Evolutionary conservation across 2,797 vertebrate species (phyloP).

Genomic region (Coendou prehensilis): DNA sequence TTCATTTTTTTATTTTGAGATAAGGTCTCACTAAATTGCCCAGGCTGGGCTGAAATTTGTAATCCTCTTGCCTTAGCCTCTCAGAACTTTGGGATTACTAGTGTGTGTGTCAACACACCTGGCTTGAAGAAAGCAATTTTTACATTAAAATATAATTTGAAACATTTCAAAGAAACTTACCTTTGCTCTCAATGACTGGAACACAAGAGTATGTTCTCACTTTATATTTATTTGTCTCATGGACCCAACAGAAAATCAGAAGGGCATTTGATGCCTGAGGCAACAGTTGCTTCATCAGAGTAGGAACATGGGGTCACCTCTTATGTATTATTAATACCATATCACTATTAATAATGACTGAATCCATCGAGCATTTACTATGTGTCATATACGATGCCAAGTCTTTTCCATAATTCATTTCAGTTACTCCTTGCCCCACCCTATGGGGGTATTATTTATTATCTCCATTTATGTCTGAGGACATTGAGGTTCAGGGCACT

Average conservation of each 20-base stretch:
- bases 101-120: background rate
- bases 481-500: background rate
- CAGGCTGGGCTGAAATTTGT: background rate
- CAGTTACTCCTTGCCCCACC: background rate
- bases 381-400: background rate
- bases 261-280: background rate
- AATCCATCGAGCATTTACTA: constrained; percentile 22
- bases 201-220: background rate
- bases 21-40: background rate
- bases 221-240: constrained; percentile 20
- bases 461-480: constrained; percentile 8
- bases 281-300: background rate
- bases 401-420: constrained; percentile 51
- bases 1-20: background rate
- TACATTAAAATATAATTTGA: constrained; percentile 62
- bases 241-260: constrained; percentile 43
- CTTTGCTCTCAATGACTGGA: background rate
- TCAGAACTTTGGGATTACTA: background rate
- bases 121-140: constrained; percentile 43
- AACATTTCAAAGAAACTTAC: constrained; percentile 52
- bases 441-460: constrained; percentile 26
- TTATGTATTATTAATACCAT: background rate
- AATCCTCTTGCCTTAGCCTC: background rate
- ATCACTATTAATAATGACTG: constrained; percentile 55
- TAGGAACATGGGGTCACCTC: background rate